phyloP scores from a whole-genome alignment of 1,140 invertebrate species.

The Drosophila setifemur region DNA sequence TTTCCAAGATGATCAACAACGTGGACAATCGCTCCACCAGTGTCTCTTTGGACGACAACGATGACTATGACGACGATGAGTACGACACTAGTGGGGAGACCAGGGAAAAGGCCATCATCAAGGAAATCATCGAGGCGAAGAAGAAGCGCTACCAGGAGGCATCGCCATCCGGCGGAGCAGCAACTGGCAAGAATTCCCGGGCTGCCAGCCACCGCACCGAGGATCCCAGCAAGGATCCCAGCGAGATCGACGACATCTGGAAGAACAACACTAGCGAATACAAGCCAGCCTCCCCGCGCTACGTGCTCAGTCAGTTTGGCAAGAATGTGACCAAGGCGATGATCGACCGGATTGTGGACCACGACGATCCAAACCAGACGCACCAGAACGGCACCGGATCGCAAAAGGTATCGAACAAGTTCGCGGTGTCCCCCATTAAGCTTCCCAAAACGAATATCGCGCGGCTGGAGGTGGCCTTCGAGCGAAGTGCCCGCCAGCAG shows the following conservation, averaged over 20 bases:
- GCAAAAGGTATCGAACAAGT: slow-evolving; percentile 62
- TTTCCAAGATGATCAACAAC: slow-evolving; percentile 63
- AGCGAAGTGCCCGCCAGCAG: not conserved
- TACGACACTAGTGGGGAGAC: slow-evolving; percentile 47
- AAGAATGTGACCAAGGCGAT: slow-evolving; percentile 58
- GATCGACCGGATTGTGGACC: slow-evolving; percentile 46
- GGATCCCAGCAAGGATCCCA: slow-evolving; percentile 15
- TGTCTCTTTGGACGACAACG: slow-evolving; percentile 69
- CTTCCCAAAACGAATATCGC: slow-evolving; percentile 52
- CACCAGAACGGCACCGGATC: slow-evolving; percentile 4
- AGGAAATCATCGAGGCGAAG: slow-evolving; percentile 54
- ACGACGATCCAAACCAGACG: slow-evolving; percentile 5
- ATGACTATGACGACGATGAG: slow-evolving; percentile 62
- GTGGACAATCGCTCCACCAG: slow-evolving; percentile 69
- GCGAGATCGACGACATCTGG: slow-evolving; percentile 71
- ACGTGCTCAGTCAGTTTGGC: slow-evolving; percentile 62
- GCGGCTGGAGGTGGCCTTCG: slow-evolving; percentile 54
- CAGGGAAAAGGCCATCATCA: slow-evolving; percentile 38
- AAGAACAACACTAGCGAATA: slow-evolving; percentile 68
- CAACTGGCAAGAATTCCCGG: slow-evolving; percentile 7
- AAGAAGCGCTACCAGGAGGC: slow-evolving; percentile 41
- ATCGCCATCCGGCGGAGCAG: not conserved
- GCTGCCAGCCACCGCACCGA: not conserved
- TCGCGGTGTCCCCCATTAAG: slow-evolving; percentile 55
- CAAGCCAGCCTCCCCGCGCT: slow-evolving; percentile 63